Conservation (phyloP, 2,888 invertebrate species). For the Parapristionchus giblindavisi region DNA sequence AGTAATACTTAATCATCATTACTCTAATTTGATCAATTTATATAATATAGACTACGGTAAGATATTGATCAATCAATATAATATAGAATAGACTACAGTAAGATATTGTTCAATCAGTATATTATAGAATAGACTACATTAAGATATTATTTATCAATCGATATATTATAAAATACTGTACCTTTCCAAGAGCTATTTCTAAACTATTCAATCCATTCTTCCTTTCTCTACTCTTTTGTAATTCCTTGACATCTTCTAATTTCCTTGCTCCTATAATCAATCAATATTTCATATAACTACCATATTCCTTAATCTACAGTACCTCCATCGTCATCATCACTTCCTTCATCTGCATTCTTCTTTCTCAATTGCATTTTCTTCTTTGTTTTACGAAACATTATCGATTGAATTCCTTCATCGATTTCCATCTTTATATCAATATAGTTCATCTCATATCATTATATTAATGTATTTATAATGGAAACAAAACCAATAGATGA, state of each 20-base stretch:
- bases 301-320: neutral
- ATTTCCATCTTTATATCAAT: neutral
- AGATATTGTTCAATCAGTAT: no score
- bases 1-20: neutral
- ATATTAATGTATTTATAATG: neutral
- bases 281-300: neutral
- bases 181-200: conserved; percentile 67
- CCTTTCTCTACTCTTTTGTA: conserved; percentile 62
- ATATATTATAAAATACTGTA: conserved; percentile 36
- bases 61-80: no score
- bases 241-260: conserved; percentile 62
- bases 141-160: neutral
- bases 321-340: conserved; percentile 17
- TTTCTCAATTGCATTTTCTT: conserved; percentile 34
- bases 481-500: neutral
- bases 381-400: conserved; percentile 34
- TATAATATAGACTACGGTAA: no score
- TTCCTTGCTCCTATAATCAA: conserved; percentile 39
- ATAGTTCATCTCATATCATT: neutral
- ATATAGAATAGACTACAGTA: no score
- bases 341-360: conserved; percentile 26
- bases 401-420: neutral
- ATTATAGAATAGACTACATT: no score
- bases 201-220: conserved; percentile 64
- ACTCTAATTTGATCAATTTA: neutral